Conservation (phyloP, 2,113 vertebrate genomes). For the Myrmecophaga tridactyla region DNA sequence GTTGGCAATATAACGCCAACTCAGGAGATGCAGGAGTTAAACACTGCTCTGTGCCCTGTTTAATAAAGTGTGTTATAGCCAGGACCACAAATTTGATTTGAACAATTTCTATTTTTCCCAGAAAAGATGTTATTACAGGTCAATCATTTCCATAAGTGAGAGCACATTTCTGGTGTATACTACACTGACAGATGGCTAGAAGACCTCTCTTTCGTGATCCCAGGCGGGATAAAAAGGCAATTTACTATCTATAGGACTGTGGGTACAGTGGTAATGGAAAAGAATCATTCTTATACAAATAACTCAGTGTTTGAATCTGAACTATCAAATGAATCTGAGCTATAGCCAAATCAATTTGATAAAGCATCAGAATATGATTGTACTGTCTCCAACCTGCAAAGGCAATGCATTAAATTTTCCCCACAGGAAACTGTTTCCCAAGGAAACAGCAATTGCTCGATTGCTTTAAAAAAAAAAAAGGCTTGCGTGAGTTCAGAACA, state of each 20-base stretch:
- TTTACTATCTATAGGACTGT: slow-evolving; percentile 79
- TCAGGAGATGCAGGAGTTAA: slow-evolving; percentile 73
- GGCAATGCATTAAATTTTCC: slow-evolving; percentile 73
- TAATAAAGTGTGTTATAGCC: slow-evolving; percentile 71
- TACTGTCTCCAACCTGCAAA: slow-evolving; percentile 73
- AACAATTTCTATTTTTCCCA: slow-evolving; percentile 77
- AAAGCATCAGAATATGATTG: slow-evolving; percentile 79
- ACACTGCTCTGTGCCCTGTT: slow-evolving; percentile 1
- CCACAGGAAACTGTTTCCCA: slow-evolving; percentile 72
- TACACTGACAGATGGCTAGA: slow-evolving; percentile 75
- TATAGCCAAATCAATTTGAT: slow-evolving; percentile 83
- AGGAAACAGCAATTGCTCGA: slow-evolving; percentile 61
- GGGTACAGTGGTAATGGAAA: slow-evolving; percentile 78
- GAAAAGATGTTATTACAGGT: slow-evolving; percentile 80
- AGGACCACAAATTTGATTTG: slow-evolving; percentile 73
- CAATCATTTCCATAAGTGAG: slow-evolving; percentile 81
- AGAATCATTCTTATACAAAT: slow-evolving; percentile 84
- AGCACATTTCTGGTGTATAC: slow-evolving; percentile 68
- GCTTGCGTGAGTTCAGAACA: slow-evolving; percentile 31
- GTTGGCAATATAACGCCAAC: background rate
- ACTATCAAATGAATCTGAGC: slow-evolving; percentile 83
- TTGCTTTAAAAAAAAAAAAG: slow-evolving; percentile 52
- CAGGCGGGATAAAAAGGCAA: slow-evolving; percentile 81
- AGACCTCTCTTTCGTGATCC: slow-evolving; percentile 77
- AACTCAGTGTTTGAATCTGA: slow-evolving; percentile 83